Percentiles rank a stretch among this genome's conserved stretches.
These are phyloP conservation scores for Andrena praecox DNA, from an alignment of 2,888 invertebrate genomes.

Conservation along the genomic window DNA sequence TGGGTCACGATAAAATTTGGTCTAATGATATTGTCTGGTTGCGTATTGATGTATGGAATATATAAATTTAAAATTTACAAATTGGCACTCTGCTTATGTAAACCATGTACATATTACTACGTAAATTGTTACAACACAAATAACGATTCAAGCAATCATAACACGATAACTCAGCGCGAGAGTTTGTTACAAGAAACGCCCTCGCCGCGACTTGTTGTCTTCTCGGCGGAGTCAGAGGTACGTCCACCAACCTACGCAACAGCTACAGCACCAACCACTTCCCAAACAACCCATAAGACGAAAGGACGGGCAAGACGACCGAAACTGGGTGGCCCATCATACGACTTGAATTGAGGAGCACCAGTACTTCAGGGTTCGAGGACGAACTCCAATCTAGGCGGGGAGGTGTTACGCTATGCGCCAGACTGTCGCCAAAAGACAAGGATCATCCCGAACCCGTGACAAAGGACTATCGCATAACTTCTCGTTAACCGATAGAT, in stretches of 20 bases:
- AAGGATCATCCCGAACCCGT: too few relatives aligned
- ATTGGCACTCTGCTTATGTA: neutral
- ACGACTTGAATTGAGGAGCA: neutral
- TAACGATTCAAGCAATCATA: neutral
- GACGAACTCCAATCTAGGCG: neutral
- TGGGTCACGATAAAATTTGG: neutral
- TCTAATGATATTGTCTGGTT: neutral
- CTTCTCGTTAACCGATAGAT: too few relatives aligned
- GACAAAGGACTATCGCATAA: too few relatives aligned
- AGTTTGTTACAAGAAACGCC: neutral
- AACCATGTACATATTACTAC: neutral
- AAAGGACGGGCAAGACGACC: constrained; percentile 1
- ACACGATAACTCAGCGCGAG: neutral
- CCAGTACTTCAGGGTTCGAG: neutral
- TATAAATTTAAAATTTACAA: neutral
- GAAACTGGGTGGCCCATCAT: neutral
- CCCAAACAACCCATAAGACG: neutral
- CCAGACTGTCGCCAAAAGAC: too few relatives aligned
- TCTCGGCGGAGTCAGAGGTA: neutral
- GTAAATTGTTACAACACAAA: neutral
- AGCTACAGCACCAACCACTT: neutral
- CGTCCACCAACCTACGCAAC: neutral
- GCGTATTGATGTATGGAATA: neutral
- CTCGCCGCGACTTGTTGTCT: neutral
- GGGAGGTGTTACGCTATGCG: neutral